These are phyloP conservation scores for Acanthopagrus latus DNA, from an alignment of 2,797 vertebrate genomes.

Conservation along the genomic window DNA sequence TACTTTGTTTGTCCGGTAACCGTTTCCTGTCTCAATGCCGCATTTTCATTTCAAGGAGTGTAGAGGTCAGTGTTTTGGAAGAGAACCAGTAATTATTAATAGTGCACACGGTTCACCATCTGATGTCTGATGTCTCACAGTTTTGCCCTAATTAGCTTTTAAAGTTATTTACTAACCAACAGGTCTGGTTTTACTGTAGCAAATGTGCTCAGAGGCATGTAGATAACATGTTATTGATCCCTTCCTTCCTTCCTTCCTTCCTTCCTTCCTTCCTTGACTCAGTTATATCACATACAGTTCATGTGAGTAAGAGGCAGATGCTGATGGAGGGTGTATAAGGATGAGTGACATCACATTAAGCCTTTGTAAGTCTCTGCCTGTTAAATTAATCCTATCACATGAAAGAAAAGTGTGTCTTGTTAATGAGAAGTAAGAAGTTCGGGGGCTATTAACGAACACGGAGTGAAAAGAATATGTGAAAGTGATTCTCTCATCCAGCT, in stretches of 20 bases:
- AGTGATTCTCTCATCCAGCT: not conserved
- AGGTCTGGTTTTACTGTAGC: too few relatives aligned
- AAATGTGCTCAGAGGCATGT: not conserved
- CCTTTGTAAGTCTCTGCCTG: slow-evolving; percentile 9
- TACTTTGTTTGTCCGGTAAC: too few relatives aligned
- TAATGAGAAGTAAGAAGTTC: not conserved
- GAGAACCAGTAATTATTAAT: not conserved
- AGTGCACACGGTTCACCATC: not conserved
- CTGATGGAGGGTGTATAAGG: not conserved
- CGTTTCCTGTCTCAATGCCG: too few relatives aligned
- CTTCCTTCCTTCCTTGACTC: too few relatives aligned
- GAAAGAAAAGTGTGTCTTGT: too few relatives aligned
- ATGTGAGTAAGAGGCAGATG: not conserved
- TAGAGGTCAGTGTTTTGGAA: not conserved
- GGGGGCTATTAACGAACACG: not conserved
- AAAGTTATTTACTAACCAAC: not conserved
- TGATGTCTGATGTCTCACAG: not conserved
- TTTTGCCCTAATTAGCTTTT: not conserved
- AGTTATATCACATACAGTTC: too few relatives aligned
- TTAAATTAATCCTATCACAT: slow-evolving; percentile 5
- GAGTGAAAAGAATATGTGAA: not conserved
- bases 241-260: too few relatives aligned
- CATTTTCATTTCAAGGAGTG: too few relatives aligned
- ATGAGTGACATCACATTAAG: not conserved
- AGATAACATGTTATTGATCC: too few relatives aligned